Evolutionary conservation across 2,113 vertebrate species (phyloP), one percentile per base, ranked within the genome.

Genomic region (Pangasianodon hypophthalmus): DNA sequence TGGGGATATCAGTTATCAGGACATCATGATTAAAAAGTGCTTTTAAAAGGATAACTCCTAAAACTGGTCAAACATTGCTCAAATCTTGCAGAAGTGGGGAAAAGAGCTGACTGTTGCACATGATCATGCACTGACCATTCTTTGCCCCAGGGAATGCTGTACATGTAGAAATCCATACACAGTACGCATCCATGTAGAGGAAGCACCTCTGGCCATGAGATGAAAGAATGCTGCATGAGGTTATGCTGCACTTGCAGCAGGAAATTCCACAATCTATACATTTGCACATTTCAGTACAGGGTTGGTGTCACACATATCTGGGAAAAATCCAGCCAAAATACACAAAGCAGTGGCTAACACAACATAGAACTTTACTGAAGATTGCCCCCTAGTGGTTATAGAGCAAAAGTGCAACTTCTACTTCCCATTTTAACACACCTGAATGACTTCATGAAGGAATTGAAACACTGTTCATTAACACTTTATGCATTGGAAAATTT

Each of bases 351-450:
- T 6, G 44, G 14, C 3, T 58, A 24, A 58, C 41, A 11, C 0
- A 60, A n/a, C 0, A 3, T 32, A 52, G 24, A 46, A n/a, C 29
- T 2, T 77, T 9, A 46, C 73, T 62, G 18, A 54, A 46, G 21
- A 84, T 2, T 19, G 24, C 73, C 87, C 58, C 41, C 87, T 88
- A 69, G 80, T 48, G 87, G 87, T 69, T 21, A 21, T 10, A 14
- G 29, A 21, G 6, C 24, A 58, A n/a, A 84, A 58, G 10, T 73
- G 58, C 80, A 88, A 16, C 18, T 1, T 32, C 16, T 60, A 60
- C 54, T 64, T 29, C 1, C 62, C 11, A 4, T 52, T 19, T 50
- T 4, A 3, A 50, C 24, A 46, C 2, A 50, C 24, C 71, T 60
- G 8, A 7, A 4, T 1, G 14, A 44, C 29, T 29, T 56, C 16